Evolutionary conservation across 2,888 invertebrate species (phyloP).

Genomic region (Brassicogethes aeneus): DNA sequence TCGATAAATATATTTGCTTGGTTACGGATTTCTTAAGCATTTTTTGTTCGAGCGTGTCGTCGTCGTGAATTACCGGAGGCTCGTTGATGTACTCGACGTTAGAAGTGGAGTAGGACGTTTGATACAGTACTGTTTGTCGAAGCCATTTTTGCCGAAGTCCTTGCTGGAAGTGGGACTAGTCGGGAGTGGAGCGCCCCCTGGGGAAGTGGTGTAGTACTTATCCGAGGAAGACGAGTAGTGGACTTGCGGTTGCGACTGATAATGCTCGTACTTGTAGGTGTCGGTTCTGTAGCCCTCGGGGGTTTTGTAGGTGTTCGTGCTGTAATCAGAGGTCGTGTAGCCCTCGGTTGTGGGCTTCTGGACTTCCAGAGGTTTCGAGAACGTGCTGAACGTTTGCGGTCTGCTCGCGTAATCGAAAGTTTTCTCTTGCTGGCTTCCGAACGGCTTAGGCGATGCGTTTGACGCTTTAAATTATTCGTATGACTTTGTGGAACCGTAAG

Average conservation of each 20-base stretch:
- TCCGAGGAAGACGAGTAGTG: constrained; percentile 31
- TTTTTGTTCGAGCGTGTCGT: constrained; percentile 54
- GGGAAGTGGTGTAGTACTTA: constrained; percentile 34
- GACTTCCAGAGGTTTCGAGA: background rate
- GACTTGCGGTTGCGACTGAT: constrained; percentile 32
- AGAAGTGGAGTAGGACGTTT: constrained; percentile 30
- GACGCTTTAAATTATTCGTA: constrained; percentile 8
- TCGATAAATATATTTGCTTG: too few relatives aligned
- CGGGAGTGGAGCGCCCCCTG: constrained; percentile 15
- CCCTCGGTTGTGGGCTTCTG: constrained; percentile 23
- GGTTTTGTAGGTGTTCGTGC: constrained; percentile 35
- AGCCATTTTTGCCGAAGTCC: constrained; percentile 29
- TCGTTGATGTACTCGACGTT: constrained; percentile 35
- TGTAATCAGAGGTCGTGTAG: constrained; percentile 33
- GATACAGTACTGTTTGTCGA: constrained; percentile 27
- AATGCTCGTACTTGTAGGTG: constrained; percentile 35
- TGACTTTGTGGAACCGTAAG: too few relatives aligned
- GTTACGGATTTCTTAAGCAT: constrained; percentile 60
- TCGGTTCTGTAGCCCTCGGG: constrained; percentile 38
- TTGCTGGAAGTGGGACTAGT: constrained; percentile 22
- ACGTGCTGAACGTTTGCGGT: constrained; percentile 2
- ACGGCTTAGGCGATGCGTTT: constrained; percentile 19
- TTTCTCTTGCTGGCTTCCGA: too few relatives aligned
- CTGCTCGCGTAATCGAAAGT: constrained; percentile 14
- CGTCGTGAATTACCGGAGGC: constrained; percentile 38